phyloP scores from a whole-genome alignment of 2,888 invertebrate genomes.

The Chrysina gloriosa region DNA sequence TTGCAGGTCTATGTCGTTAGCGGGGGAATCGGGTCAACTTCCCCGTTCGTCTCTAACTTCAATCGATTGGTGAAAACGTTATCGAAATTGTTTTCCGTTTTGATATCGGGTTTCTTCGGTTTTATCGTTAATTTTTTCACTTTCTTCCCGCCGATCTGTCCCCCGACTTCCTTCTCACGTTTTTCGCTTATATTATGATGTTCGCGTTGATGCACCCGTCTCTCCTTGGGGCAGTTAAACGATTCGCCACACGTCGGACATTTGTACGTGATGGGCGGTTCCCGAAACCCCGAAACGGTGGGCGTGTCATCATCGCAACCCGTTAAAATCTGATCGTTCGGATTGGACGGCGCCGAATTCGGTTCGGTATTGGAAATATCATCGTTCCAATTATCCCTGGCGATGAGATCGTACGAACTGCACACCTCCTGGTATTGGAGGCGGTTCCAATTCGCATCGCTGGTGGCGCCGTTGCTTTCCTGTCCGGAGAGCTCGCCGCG shows the following conservation, averaged over 20 bases:
- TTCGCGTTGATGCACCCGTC: constrained; percentile 71
- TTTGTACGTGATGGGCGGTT: constrained; percentile 66
- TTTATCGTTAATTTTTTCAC: constrained; percentile 59
- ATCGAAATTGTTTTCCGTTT: constrained; percentile 62
- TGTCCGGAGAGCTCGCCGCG: constrained; percentile 88
- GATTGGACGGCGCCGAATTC: constrained; percentile 40
- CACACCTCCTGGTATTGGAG: constrained; percentile 72
- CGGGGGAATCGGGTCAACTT: constrained; percentile 15
- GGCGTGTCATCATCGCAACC: constrained; percentile 54
- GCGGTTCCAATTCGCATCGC: constrained; percentile 81
- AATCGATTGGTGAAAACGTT: constrained; percentile 61
- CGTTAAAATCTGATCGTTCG: constrained; percentile 10
- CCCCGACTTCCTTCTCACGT: constrained; percentile 59
- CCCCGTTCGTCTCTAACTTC: constrained; percentile 54
- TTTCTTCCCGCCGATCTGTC: constrained; percentile 56
- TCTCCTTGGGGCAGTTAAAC: constrained; percentile 72
- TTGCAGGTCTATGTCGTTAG: too few relatives aligned
- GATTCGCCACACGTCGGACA: constrained; percentile 71
- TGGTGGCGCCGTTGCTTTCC: constrained; percentile 84
- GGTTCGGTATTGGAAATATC: constrained; percentile 71
- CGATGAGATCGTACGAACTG: constrained; percentile 74
- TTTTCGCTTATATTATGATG: constrained; percentile 67
- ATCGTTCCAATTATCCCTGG: constrained; percentile 76
- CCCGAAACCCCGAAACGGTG: constrained; percentile 59
- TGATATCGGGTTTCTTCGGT: constrained; percentile 56